Conservation (phyloP, 2,113 vertebrate species). For the Colius striatus region DNA sequence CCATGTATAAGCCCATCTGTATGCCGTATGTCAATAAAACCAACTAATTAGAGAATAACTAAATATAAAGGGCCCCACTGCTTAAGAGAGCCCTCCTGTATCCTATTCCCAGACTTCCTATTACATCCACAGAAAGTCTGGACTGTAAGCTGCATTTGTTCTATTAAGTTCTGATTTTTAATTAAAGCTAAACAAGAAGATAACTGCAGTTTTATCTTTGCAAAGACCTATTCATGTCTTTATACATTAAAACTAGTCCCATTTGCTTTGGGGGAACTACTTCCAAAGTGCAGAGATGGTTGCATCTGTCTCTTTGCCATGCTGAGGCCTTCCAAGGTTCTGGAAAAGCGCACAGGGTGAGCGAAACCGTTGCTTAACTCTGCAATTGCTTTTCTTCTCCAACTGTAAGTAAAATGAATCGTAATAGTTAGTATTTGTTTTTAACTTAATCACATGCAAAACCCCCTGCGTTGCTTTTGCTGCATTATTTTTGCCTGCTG, state of each 20-base stretch:
- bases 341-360: neutral
- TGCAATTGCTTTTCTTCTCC: neutral
- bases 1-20: conserved; percentile 37
- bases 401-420: neutral
- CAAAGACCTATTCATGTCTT: neutral
- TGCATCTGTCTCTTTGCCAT: neutral
- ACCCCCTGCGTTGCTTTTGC: neutral
- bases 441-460: neutral
- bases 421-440: neutral
- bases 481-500: neutral
- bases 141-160: neutral
- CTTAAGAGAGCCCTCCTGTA: conserved; percentile 37
- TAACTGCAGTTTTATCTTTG: neutral
- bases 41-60: conserved; percentile 59
- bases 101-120: conserved; percentile 12
- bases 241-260: neutral
- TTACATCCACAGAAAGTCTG: neutral
- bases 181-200: neutral
- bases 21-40: conserved; percentile 66
- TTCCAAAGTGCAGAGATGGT: neutral
- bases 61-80: conserved; percentile 28
- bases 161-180: neutral
- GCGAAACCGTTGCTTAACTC: neutral
- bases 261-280: neutral
- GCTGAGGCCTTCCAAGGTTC: neutral